Evolutionary conservation across 2,113 vertebrate species (phyloP).

Genomic region (Delphinapterus leucas): DNA sequence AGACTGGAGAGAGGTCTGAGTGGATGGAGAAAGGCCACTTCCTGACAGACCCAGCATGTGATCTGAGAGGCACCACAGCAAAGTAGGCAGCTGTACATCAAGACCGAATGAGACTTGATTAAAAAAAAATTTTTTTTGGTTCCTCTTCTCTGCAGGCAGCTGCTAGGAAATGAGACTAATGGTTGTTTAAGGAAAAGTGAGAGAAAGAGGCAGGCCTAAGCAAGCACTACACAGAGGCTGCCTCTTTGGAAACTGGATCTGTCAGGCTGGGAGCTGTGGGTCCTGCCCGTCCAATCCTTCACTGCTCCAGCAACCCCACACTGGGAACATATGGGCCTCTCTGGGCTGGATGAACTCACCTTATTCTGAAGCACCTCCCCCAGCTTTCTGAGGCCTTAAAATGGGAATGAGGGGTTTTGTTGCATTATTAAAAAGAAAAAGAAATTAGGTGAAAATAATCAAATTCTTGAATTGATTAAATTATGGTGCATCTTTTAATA

Average conservation of each 20-base stretch:
- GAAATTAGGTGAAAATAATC: neutral
- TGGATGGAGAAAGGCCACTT: neutral
- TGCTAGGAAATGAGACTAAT: neutral
- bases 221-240: neutral
- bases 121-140: neutral
- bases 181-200: neutral
- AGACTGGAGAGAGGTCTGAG: neutral
- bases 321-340: neutral
- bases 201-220: neutral
- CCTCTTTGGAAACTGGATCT: neutral
- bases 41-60: neutral
- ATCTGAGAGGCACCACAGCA: neutral
- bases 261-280: neutral
- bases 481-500: constrained; percentile 36
- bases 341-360: neutral
- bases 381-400: neutral
- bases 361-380: neutral
- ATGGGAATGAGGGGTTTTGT: neutral
- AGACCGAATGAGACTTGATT: neutral
- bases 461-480: constrained; percentile 52
- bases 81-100: neutral
- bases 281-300: neutral
- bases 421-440: neutral
- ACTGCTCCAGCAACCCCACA: neutral
- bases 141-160: neutral